A percentile compares a stretch with the other conserved stretches of the same genome.
phyloP scores from a whole-genome alignment of 2,888 invertebrate species.

The Diarsia dahlii region DNA sequence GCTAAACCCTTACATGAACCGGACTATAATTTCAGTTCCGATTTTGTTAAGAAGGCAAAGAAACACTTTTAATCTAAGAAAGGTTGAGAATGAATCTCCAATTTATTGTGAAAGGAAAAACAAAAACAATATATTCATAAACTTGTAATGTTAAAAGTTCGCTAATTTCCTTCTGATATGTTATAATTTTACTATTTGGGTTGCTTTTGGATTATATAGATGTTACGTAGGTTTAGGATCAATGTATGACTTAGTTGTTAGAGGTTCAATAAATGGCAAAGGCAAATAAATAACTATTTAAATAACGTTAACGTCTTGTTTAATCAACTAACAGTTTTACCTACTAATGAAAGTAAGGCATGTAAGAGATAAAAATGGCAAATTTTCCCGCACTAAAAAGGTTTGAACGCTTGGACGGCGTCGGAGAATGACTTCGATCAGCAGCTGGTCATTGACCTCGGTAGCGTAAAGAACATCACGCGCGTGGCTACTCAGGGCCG shows the following conservation, averaged over 20 bases:
- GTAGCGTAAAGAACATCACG: slow-evolving; percentile 96
- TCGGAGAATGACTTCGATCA: slow-evolving; percentile 97
- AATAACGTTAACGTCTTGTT: slow-evolving; percentile 59
- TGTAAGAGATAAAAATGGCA: slow-evolving; percentile 60
- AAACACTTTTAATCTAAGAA: slow-evolving; percentile 63
- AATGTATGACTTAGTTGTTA: slow-evolving; percentile 42
- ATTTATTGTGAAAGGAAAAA: slow-evolving; percentile 30
- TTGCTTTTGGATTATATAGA: slow-evolving; percentile 60
- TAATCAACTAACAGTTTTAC: slow-evolving; percentile 59
- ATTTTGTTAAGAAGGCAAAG: slow-evolving; percentile 91
- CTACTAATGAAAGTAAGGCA: slow-evolving; percentile 65
- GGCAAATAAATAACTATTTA: slow-evolving; percentile 64
- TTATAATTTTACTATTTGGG: slow-evolving; percentile 31
- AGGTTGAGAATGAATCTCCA: slow-evolving; percentile 43
- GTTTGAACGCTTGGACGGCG: slow-evolving; percentile 98
- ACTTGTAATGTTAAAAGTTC: slow-evolving; percentile 35
- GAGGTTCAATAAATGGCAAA: slow-evolving; percentile 51
- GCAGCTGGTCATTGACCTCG: slow-evolving; percentile 97
- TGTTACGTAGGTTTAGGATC: slow-evolving; percentile 53
- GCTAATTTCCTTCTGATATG: slow-evolving; percentile 42
- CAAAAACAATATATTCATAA: slow-evolving; percentile 43
- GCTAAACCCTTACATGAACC: slow-evolving; percentile 82
- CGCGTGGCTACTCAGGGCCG: slow-evolving; percentile 97
- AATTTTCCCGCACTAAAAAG: slow-evolving; percentile 87
- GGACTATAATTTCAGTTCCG: slow-evolving; percentile 90